Evolutionary conservation across 2,113 vertebrate species (phyloP).

Genomic region (Gnathonemus longibarbis): DNA sequence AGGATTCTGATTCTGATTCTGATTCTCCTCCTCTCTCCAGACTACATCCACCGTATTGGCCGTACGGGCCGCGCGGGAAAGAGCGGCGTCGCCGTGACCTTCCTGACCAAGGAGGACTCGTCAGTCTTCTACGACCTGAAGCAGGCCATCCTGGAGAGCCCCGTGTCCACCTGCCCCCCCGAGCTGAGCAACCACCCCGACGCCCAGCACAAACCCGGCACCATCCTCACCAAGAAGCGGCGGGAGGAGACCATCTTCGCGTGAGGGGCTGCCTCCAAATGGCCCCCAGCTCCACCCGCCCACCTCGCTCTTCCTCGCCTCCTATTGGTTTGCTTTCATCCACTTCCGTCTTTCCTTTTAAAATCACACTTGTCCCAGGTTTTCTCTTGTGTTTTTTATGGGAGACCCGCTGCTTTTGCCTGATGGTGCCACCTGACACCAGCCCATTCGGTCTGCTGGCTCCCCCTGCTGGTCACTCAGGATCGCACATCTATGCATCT

Average conservation of each 20-base stretch:
- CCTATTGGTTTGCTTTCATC: not conserved
- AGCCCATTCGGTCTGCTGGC: not conserved
- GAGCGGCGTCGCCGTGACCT: conserved; percentile 91
- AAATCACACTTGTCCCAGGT: not conserved
- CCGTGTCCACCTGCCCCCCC: conserved; percentile 87
- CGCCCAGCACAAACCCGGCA: conserved; percentile 94
- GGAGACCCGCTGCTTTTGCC: not conserved
- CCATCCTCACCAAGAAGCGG: conserved; percentile 97
- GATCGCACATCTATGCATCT: not conserved
- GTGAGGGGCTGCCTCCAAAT: conserved; percentile 46
- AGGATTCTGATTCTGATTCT: too few relatives aligned
- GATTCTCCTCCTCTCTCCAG: conserved; percentile 43
- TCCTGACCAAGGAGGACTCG: conserved; percentile 96
- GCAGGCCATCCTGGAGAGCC: conserved; percentile 93
- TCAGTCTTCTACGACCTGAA: conserved; percentile 95
- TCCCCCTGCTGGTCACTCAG: not conserved
- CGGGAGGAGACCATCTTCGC: conserved; percentile 97
- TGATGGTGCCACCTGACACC: not conserved
- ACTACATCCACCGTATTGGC: conserved; percentile 97
- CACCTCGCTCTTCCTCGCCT: not conserved
- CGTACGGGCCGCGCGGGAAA: conserved; percentile 93
- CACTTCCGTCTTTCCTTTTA: not conserved
- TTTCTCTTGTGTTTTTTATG: not conserved
- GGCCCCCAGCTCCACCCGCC: not conserved
- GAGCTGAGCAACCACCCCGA: conserved; percentile 95